Conservation (phyloP, 2,797 vertebrate species). For the Micromesistius poutassou region DNA sequence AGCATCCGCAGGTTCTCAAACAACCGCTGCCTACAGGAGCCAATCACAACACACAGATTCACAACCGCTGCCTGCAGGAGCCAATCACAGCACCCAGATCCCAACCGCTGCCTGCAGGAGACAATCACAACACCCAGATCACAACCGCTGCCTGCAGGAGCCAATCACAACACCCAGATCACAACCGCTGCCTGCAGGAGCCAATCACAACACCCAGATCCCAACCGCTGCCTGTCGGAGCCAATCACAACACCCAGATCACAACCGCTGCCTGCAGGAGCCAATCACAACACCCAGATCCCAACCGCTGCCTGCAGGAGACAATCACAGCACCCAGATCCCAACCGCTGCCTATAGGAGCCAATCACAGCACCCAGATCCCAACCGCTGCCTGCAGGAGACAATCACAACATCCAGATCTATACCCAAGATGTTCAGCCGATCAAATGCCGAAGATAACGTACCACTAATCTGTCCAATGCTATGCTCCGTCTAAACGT, state of each 20-base stretch:
- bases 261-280: neutral
- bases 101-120: neutral
- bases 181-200: constrained; percentile 35
- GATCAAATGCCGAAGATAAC: neutral
- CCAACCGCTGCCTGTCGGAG: neutral
- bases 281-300: too few relatives aligned
- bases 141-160: neutral
- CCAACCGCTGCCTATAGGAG: too few relatives aligned
- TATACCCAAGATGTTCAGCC: neutral
- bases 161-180: neutral
- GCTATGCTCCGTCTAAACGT: neutral
- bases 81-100: neutral
- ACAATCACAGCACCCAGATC: too few relatives aligned
- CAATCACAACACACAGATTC: neutral
- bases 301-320: too few relatives aligned
- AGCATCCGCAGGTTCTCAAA: constrained; percentile 94
- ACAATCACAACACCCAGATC: neutral
- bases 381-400: too few relatives aligned
- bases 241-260: neutral
- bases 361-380: too few relatives aligned
- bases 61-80: neutral
- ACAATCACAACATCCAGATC: too few relatives aligned
- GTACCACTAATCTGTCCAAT: neutral
- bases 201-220: neutral
- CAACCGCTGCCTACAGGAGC: neutral